Evolutionary conservation across 2,113 vertebrate genomes (phyloP).

Genomic region (Speoplatyrhinus poulsoni): DNA sequence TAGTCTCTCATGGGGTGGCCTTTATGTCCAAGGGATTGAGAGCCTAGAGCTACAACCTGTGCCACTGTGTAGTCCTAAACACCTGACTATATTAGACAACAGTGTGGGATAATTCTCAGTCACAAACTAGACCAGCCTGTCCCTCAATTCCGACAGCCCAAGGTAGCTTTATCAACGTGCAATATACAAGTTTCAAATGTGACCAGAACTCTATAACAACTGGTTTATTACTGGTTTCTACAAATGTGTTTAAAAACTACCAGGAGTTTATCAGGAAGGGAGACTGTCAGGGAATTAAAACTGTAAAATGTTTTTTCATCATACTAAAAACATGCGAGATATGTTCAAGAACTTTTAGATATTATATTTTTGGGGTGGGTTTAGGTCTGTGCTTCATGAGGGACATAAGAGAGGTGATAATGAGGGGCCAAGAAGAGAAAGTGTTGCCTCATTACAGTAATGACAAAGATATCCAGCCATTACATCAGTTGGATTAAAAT

Average conservation of each 20-base stretch:
- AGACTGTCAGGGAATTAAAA: too few species aligned
- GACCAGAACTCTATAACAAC: background rate
- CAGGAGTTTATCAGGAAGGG: too few species aligned
- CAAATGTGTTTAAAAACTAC: background rate
- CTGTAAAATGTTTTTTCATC: too few species aligned
- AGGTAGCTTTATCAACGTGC: background rate
- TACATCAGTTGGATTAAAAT: slow-evolving; percentile 91
- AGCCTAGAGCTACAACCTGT: background rate
- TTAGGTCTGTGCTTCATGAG: slow-evolving; percentile 73
- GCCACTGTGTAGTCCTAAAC: background rate
- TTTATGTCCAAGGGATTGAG: background rate
- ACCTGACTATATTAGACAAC: background rate
- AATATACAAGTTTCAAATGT: background rate
- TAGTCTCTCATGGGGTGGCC: background rate
- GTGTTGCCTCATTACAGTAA: slow-evolving; percentile 99
- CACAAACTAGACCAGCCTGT: background rate
- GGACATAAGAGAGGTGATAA: slow-evolving; percentile 89
- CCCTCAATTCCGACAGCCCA: background rate
- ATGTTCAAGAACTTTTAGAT: background rate
- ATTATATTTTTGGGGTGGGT: slow-evolving; percentile 13
- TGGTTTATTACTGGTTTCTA: background rate
- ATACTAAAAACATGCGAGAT: too few species aligned
- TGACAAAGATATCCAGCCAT: slow-evolving; percentile 95
- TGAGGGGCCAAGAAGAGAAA: slow-evolving; percentile 94
- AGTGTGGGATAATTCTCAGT: background rate